A percentile compares a stretch with the other conserved stretches of the same genome.
Conservation (phyloP, 2,113 vertebrate species). For the Pygoscelis antarcticus region DNA sequence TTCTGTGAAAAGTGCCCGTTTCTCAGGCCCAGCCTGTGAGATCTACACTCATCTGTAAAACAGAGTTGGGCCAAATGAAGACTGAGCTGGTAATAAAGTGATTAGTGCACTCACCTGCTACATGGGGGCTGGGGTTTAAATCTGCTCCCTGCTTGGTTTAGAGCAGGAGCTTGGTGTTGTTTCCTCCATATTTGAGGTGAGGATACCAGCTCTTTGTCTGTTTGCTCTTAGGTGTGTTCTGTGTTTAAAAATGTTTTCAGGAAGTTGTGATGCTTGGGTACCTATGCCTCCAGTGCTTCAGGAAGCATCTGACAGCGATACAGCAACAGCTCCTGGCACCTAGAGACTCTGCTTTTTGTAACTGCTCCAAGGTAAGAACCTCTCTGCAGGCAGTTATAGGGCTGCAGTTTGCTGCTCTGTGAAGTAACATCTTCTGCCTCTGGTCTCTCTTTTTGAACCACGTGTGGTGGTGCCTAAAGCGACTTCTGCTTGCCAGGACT, state of each 20-base stretch:
- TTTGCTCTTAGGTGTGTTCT: not conserved
- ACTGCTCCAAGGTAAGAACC: not conserved
- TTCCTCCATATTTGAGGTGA: rapidly evolving
- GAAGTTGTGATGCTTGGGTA: not conserved
- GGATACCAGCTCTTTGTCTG: rapidly evolving
- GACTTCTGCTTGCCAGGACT: not conserved
- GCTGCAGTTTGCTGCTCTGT: not conserved
- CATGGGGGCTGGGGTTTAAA: not conserved
- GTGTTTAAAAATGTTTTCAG: not conserved
- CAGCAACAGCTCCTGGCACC: not conserved
- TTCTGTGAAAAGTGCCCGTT: not conserved
- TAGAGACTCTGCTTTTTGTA: not conserved
- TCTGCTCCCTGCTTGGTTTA: not conserved
- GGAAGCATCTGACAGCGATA: not conserved
- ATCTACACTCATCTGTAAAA: not conserved
- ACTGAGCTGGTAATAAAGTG: not conserved
- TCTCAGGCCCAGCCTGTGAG: not conserved
- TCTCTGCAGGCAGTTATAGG: rapidly evolving
- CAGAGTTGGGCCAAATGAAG: not conserved
- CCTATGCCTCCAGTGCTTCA: too few relatives aligned
- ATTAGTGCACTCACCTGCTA: not conserved
- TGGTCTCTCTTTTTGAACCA: rapidly evolving
- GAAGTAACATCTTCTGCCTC: not conserved
- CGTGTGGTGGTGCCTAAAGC: not conserved
- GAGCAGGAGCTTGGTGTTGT: not conserved